Conservation (phyloP, 2,797 vertebrate genomes). For the Pangasius sanitwongsei region DNA sequence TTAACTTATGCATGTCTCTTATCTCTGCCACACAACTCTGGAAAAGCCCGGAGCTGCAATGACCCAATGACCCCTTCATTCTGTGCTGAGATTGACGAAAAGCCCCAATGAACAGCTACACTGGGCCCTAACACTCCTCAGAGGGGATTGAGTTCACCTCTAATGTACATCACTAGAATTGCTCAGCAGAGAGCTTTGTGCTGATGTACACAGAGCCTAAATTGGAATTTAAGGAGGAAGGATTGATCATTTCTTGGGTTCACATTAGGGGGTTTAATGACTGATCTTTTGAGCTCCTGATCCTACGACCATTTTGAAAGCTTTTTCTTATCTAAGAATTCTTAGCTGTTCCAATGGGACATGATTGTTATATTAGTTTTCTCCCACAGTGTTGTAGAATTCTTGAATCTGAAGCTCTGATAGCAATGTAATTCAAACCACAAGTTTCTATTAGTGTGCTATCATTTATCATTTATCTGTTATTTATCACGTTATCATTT, state of each 20-base stretch:
- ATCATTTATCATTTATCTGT: no score
- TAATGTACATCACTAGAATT: background rate
- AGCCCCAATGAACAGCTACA: background rate
- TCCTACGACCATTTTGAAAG: background rate
- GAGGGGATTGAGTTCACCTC: background rate
- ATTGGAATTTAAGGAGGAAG: slow-evolving; percentile 2
- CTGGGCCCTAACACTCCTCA: background rate
- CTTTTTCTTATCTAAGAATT: background rate
- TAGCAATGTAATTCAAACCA: background rate
- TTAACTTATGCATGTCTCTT: slow-evolving; percentile 31
- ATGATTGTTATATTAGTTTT: background rate
- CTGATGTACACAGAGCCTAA: background rate
- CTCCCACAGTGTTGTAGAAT: background rate
- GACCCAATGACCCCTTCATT: slow-evolving; percentile 18
- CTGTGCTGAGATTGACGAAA: slow-evolving; percentile 8
- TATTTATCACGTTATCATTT: background rate
- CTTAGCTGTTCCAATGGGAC: background rate
- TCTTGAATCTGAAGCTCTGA: background rate
- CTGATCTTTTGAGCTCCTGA: background rate
- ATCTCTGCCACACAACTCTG: background rate
- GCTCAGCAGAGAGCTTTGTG: slow-evolving; percentile 19
- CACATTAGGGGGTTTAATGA: background rate
- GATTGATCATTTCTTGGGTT: background rate
- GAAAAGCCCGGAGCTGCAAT: slow-evolving; percentile 11
- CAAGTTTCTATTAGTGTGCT: background rate